Evolutionary conservation across 2,888 invertebrate genomes (phyloP), one percentile per base, ranked within the genome.

Genomic region (Noctuana brunneofusca): DNA sequence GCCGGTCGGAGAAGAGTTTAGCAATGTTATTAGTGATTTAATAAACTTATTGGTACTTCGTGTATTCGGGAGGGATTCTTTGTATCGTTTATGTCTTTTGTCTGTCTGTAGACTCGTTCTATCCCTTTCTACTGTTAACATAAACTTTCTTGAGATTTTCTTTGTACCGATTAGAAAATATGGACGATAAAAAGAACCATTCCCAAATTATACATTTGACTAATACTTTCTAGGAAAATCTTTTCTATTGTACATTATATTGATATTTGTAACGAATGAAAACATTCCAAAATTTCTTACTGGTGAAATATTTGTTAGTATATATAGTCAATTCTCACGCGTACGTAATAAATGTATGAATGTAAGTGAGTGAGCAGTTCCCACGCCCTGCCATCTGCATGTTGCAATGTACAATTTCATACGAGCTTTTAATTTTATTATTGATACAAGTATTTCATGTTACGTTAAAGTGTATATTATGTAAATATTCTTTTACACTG

Each of bases 201-300:
- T 20, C 24, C 43, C 11, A 6, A 59, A 58, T 20, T 24, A 8
- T 22, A 27, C 46, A 35, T 58, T 14, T 38, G 49, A 35, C 38
- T 50, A 58, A 35, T 55, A 35, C 27, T 32, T 24, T 48, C 56
- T 55, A 60, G 60, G 48, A 49, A 27, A 63, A 67, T 56, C 58
- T 64, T 65, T 68, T 66, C 43, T 67, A 64, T 63, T 41, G 43
- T 49, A 63, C 41, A 56, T 38, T 49, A 62, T 63, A 56, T 64
- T 65, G 62, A 66, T 66, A 63, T 68, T 67, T 65, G 58, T 68
- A 63, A 60, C 43, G 52, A 59, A 50, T 63, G 64, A 77, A 73
- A 75, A 84, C 84, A 84, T 84, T 84, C 84, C 84, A 84, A 66
- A 83, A 74, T 80, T 78, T 75, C 72, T 76, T 73, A 78, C 70